phyloP scores from a whole-genome alignment of 2,888 invertebrate species.

The Ichneumoninae sp. region DNA sequence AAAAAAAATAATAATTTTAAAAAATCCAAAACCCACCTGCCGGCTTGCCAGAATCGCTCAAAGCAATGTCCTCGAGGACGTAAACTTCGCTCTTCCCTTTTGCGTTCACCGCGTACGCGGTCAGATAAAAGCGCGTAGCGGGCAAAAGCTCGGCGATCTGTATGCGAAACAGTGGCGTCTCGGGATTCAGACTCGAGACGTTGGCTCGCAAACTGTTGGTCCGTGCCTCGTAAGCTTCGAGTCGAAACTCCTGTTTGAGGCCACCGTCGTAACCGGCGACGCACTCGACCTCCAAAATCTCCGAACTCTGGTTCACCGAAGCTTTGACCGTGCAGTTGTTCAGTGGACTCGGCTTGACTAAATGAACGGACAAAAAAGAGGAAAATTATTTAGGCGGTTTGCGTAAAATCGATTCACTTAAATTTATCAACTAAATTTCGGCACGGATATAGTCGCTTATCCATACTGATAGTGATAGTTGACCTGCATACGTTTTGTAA shows the following conservation, averaged over 20 bases:
- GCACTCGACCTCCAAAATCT: constrained; percentile 92
- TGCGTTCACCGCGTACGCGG: constrained; percentile 93
- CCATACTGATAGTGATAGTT: too few species aligned
- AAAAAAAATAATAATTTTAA: constrained; percentile 6
- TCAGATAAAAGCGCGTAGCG: constrained; percentile 85
- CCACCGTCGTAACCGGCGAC: constrained; percentile 96
- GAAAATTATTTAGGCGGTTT: neutral
- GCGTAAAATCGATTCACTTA: neutral
- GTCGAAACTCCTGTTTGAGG: constrained; percentile 92
- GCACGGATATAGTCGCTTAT: too few species aligned
- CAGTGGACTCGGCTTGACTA: constrained; percentile 92
- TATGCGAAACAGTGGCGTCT: constrained; percentile 87
- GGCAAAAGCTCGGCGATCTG: constrained; percentile 87
- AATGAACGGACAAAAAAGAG: neutral
- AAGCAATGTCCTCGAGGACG: constrained; percentile 93
- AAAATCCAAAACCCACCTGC: constrained; percentile 87
- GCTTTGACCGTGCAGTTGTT: constrained; percentile 94
- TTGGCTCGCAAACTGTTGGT: constrained; percentile 90
- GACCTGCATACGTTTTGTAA: too few species aligned
- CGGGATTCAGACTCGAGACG: constrained; percentile 87
- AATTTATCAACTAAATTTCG: neutral
- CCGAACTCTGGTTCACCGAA: constrained; percentile 86
- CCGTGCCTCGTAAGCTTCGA: constrained; percentile 92
- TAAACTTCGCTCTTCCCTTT: constrained; percentile 94
- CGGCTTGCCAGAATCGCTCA: constrained; percentile 94